Evolutionary conservation across 2,888 invertebrate genomes (phyloP), one percentile per base, ranked within the genome.

Genomic region (Volucella inanis): DNA sequence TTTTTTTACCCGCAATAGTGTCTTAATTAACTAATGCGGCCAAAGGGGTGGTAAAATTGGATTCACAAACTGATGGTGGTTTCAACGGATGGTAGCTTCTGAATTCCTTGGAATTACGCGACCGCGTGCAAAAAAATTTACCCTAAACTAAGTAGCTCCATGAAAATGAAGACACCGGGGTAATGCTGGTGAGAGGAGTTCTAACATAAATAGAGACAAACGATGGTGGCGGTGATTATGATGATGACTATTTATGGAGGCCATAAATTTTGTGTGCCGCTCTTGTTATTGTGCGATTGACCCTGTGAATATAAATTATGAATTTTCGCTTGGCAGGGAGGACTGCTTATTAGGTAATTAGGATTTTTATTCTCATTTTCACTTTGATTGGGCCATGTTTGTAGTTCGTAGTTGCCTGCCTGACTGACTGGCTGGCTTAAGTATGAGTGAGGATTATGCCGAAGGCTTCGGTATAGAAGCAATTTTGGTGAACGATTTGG

Each of bases 11-110:
- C 80, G 85, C 85, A 85, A 85, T 85, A 85, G 81, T 85, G 81
- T 85, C 85, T 85, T 85, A 85, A 85, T 85, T 85, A 85, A 85
- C 85, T 85, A 85, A 85, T 81, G 85, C 81, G 81, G 39, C 38
- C 45, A 45, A 45, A 18, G 18, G 62, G 2, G n/a, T 31, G 18
- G 72, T 15, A 22, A 52, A 38, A 49, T 55, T 31, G 31, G 31
- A 31, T 31, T 31, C 31, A 6, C 31, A 31, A 31, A 31, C 31
- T 31, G 31, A 31, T 31, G 31, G 31, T 31, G 31, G 31, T 31
- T 31, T 31, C 31, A 31, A 31, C 31, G 31, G 31, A 31, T 31
- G 31, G 31, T 31, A 31, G 31, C 10, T 41, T 11, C 47, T 31
- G 45, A 61, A 76, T 62, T 70, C 57, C 10, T 9, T 43, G 50